Evolutionary conservation across 2,113 vertebrate species (phyloP), one percentile per base, ranked within the genome.

Genomic region (Diglossa brunneiventris): DNA sequence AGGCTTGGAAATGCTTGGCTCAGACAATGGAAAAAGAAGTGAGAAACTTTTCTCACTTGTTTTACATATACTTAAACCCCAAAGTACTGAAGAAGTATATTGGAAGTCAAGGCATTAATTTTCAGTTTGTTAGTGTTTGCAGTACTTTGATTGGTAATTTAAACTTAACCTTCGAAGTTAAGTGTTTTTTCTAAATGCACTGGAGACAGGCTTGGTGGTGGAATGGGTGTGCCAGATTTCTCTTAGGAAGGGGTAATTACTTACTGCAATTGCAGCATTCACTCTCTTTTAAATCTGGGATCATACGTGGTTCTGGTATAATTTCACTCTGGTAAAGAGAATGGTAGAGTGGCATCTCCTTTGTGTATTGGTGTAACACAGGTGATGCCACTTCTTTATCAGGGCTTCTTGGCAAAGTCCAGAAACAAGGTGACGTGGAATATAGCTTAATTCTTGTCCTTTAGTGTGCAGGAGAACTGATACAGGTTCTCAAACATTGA

Each of bases 201-300:
- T 68, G 53, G 12, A 26, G 63, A 22, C 26, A 6, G 5, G 6
- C 17, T 77, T 8, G 11, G 20, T 67, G 50, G 19, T 69, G 42
- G 47, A 90, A 47, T 3, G 2, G 3, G 2, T 74, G 24, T 42
- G n/a, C 16, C 35, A 24, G 24, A 55, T 83, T 74, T 88, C 28
- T 62, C 41, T 42, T 39, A 50, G 47, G 35, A 73, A 64, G 14
- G 31, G 7, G 3, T 74, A 41, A 37, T 61, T 70, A 22, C 10
- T 63, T 81, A 26, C 14, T 72, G 0, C 46, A 75, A 69, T 64
- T 75, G 37, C n/a, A 56, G 0, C 0, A 0, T 46, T 18, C 3
- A 4, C 28, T 80, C 15, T 18, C 7, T 73, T 41, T 59, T 76
- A 83, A 91, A 30, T 35, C 10, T 35, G 46, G 55, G 24, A 33